Base-by-base conservation (phyloP, 2,797 vertebrate species). In the Hippoglossus hippoglossus region DNA sequence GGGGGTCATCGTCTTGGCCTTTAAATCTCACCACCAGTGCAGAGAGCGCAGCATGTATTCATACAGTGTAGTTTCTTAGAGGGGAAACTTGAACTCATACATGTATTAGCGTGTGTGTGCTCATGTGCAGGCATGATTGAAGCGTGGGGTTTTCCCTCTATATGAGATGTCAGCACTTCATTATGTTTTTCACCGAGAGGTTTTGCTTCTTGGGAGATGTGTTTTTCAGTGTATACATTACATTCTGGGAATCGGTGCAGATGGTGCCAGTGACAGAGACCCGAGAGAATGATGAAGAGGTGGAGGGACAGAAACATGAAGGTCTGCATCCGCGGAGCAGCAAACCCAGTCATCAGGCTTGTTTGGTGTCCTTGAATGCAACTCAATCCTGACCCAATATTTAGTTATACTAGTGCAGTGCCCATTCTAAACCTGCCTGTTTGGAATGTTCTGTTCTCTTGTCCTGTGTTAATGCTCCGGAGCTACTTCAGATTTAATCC, bases 221-320 rank as follows among this genome's bases (percentile, higher is more conserved):
- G 36, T 82, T 77, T 84, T 73, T 64, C 39, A 8, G 60, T 76
- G 76, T 87, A 71, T 89, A 68, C 62, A 44, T 89, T 86, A 85
- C 84, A 79, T 61, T 61, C 46, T 65, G 59, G 59, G 76, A 77
- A 80, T 67, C 19, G 56, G 60, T 67, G 18, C 72, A 84, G 58
- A 85, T 68, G 81, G 67, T 75, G 80, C 65, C 79, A 76, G 18
- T 59, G 81, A 85, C 64, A 62, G 63, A 62, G 57, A 83, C 70
- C 68, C 61, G 19, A 24, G 61, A 66, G 60, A 55, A 75, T 39
- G 69, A 83, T 72, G 63, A 75, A 81, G 73, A 78, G 47, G 69
- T 24, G 51, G 65, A 53, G 24, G 57, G 68, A 71, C 63, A 66
- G 71, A 81, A 72, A 83, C 49, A 49, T 2, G 5, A 77, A 79